phyloP scores from a whole-genome alignment of 2,888 invertebrate species.

The Rutpela maculata region DNA sequence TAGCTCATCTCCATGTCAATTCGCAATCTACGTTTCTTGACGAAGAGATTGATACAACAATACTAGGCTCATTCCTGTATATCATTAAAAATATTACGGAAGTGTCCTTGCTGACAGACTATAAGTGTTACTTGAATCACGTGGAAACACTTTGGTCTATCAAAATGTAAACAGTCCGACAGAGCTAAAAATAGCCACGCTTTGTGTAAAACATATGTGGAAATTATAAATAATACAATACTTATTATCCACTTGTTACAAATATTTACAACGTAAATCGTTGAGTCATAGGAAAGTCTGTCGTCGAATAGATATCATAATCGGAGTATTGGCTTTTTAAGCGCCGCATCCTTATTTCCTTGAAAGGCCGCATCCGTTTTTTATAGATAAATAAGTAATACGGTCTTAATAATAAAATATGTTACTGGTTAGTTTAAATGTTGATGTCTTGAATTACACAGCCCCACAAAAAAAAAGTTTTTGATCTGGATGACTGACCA shows the following conservation, averaged over 20 bases:
- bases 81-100: too few species aligned
- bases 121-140: not conserved
- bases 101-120: too few species aligned
- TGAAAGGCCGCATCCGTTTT: not conserved
- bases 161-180: not conserved
- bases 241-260: not conserved
- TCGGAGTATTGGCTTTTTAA: not conserved
- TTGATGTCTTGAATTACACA: not conserved
- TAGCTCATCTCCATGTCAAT: too few species aligned
- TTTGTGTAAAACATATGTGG: too few species aligned
- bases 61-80: too few species aligned
- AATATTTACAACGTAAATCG: not conserved
- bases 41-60: too few species aligned
- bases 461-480: too few species aligned
- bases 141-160: not conserved
- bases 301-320: not conserved
- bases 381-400: not conserved
- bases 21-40: too few species aligned
- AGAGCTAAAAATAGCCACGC: not conserved
- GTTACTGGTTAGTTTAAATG: not conserved
- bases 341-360: not conserved
- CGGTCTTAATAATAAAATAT: not conserved
- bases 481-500: too few species aligned
- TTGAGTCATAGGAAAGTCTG: not conserved
- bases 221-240: not conserved